phyloP scores from a whole-genome alignment of 2,888 invertebrate genomes.

The Drosophila imparisetae region DNA sequence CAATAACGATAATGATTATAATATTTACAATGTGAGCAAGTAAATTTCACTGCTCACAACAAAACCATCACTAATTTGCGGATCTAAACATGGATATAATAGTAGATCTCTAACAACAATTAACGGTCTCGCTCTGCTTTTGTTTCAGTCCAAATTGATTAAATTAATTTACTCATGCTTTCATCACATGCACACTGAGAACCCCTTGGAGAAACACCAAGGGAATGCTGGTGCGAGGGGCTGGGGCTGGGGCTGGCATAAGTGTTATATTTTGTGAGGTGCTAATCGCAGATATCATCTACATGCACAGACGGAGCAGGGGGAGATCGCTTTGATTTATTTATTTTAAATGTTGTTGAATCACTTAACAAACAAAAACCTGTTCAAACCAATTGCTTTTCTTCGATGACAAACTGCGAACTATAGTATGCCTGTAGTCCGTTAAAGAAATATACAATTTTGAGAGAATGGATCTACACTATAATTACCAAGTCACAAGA shows the following conservation, averaged over 20 bases:
- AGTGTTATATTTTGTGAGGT: conserved; percentile 34
- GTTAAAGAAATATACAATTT: background rate
- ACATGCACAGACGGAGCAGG: background rate
- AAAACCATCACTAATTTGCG: conserved; percentile 43
- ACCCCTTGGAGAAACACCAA: background rate
- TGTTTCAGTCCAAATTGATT: conserved; percentile 60
- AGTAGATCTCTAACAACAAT: conserved; percentile 40
- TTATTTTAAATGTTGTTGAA: conserved; percentile 13
- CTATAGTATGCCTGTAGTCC: background rate
- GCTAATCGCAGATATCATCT: conserved; percentile 35
- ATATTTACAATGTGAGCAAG: conserved; percentile 1
- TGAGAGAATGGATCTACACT: background rate
- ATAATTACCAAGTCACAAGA: background rate
- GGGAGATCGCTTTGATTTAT: conserved; percentile 11
- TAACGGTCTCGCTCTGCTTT: conserved; percentile 43
- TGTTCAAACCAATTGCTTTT: conserved; percentile 17
- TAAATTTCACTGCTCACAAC: conserved; percentile 30
- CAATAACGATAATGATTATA: conserved; percentile 22
- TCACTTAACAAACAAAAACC: conserved; percentile 35
- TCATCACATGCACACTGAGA: conserved; percentile 38
- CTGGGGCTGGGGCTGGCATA: background rate
- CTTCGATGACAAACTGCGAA: conserved; percentile 3
- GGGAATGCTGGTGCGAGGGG: background rate
- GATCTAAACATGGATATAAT: conserved; percentile 14
- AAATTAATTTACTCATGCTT: conserved; percentile 51